Base-by-base conservation (phyloP, 1,140 invertebrate genomes). In the Trichonephila inaurata region DNA sequence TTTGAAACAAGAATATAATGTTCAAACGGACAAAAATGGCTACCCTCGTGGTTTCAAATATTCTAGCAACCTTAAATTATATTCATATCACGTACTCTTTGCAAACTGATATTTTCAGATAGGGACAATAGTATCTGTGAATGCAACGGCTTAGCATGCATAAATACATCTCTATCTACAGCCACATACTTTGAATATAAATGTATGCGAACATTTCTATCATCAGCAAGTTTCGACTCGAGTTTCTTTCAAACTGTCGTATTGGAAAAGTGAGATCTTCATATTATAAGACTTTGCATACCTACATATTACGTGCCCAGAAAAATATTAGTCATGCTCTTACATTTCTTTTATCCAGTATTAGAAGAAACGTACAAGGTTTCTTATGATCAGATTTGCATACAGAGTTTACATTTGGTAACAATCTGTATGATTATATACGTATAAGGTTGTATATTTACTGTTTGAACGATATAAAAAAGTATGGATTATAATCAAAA, bases 51-150 rank as follows among this genome's bases (percentile, higher is more conserved):
- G 51, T 10, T 51, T 51, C 51, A 51, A 2, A 51, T 51, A 40
- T 10, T 5, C 62, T 21, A 64, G 21, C 62, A 18, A 28, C 72
- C 28, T 40, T n/a, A 77, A n/a, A 18, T 19, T 64, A 16, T 16
- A 77, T 77, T 24, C 72, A 14, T 77, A n/a, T 77, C 72, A 77
- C 72, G 72, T n/a, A 77, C 16, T 77, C 72, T 24, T 7, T 77
- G 33, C 72, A 77, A 77, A 77, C 72, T 77, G 72, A 40, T 40
- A 77, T 77, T 77, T 77, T 40, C 72, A 77, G n/a, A 77, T 21
- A 64, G 62, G 62, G 62, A 64, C 62, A 64, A 64, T 64, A 64
- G 62, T 21, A 19, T 64, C 62, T 64, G 62, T 19, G 62, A 64
- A 64, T 64, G 62, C 62, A 64, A 18, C 6, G 21, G 14, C 18